Evolutionary conservation across 2,888 invertebrate genomes (phyloP), one percentile per base, ranked within the genome.

Genomic region (Tupiocoris notatus): DNA sequence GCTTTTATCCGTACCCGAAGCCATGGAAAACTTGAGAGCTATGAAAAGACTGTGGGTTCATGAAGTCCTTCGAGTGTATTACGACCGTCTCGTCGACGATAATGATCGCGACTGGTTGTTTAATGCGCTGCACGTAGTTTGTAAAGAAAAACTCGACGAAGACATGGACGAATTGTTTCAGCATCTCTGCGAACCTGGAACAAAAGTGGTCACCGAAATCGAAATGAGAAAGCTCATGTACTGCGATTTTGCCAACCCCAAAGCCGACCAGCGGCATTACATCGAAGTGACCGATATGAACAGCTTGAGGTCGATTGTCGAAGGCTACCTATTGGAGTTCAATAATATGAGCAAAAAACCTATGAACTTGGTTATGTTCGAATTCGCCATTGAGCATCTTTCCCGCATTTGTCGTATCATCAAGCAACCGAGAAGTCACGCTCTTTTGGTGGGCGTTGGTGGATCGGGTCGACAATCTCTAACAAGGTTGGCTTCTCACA

Each of bases 261-360:
- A 96, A 87, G 92, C 92, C 12, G 96, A 96, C 82, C 89, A 90
- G 12, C 89, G 94, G 39, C 89, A 93, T 82, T 98, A 98, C 82
- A 89, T 93, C 82, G 96, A 97, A 86, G 95, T 96, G 0, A 84
- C 87, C 0, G 94, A 96, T 83, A 86, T 96, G 82, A 93, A 93
- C 59, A 89, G 90, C 79, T 85, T 98, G 75, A 89, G 91, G 77
- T 86, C 88, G 0, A 93, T 95, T 3, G 95, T 95, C 0, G 96
- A 97, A 81, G 91, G 91, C 0, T 96, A 93, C 85, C 86, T 97
- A 16, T 90, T 90, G 0, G 97, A 97, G 83, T 96, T 91, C 83
- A 97, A 97, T 84, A 93, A 94, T 80, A 94, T 97, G 93, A 92
- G 94, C 9, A 97, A 95, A 84, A 96, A 96, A 82, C 96, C 96